Conservation (phyloP, 1,140 invertebrate species). For the Globodera ellingtonae region DNA sequence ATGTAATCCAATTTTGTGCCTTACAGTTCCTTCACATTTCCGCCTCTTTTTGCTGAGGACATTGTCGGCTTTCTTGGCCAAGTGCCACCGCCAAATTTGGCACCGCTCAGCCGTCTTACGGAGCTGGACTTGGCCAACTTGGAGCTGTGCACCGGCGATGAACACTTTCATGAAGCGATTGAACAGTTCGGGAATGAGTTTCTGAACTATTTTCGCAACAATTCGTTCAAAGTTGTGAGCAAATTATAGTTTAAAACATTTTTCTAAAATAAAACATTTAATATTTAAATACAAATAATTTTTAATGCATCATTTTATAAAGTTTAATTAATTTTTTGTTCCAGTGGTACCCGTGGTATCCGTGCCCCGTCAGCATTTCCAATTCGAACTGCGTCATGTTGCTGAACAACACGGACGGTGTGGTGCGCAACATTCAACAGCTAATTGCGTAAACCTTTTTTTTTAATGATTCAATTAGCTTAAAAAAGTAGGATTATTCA, state of each 20-base stretch:
- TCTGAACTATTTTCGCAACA: constrained; percentile 6
- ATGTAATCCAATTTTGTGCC: background rate
- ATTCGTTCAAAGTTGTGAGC: constrained; percentile 12
- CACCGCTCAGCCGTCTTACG: background rate
- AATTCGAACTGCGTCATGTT: constrained; percentile 14
- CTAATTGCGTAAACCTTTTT: constrained; percentile 18
- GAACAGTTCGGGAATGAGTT: constrained; percentile 7
- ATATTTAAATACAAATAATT: background rate
- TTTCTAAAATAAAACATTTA: background rate
- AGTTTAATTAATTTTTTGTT: constrained; percentile 15
- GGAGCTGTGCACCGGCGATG: constrained; percentile 10
- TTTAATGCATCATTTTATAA: no score
- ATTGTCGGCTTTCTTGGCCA: constrained; percentile 5
- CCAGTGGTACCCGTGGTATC: constrained; percentile 28
- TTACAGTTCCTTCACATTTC: constrained; percentile 29
- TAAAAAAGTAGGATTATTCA: background rate
- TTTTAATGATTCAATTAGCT: background rate
- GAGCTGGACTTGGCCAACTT: constrained; percentile 9
- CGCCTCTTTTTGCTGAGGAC: constrained; percentile 30
- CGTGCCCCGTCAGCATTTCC: constrained; percentile 29
- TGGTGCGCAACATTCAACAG: background rate
- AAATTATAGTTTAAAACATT: background rate
- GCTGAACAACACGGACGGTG: constrained; percentile 11
- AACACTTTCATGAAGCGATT: background rate
- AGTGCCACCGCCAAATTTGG: background rate